These are phyloP conservation scores for Lagria hirta DNA, from an alignment of 2,888 invertebrate species.

Conservation along the genomic window DNA sequence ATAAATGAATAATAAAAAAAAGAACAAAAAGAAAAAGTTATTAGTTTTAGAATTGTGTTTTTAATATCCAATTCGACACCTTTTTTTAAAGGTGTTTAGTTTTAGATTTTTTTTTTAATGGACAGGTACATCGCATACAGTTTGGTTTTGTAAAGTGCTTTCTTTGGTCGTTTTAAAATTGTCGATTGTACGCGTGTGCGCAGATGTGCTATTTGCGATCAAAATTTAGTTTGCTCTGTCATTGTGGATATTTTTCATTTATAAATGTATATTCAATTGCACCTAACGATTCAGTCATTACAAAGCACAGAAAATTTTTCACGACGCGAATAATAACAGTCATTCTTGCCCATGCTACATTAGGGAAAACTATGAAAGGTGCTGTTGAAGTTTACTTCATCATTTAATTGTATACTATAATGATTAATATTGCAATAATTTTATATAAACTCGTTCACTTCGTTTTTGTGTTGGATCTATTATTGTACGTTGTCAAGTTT, in stretches of 20 bases:
- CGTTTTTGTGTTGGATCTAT: conserved; percentile 8
- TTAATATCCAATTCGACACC: conserved; percentile 28
- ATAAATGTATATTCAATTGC: conserved; percentile 20
- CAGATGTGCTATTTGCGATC: conserved; percentile 5
- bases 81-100: conserved; percentile 19
- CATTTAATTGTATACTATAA: conserved; percentile 21
- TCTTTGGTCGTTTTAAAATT: conserved; percentile 19
- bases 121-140: conserved; percentile 17
- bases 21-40: conserved; percentile 32
- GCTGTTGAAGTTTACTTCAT: conserved; percentile 20
- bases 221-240: conserved; percentile 18
- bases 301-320: conserved; percentile 15
- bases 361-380: conserved; percentile 7
- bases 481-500: conserved; percentile 7
- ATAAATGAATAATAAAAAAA: conserved; percentile 28
- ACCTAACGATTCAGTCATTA: conserved; percentile 17
- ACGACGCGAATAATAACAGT: too few relatives aligned
- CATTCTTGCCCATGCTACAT: conserved; percentile 16
- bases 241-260: conserved; percentile 9
- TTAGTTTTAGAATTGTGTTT: conserved; percentile 36
- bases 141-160: conserved; percentile 24
- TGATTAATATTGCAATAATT: conserved; percentile 21
- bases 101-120: conserved; percentile 19
- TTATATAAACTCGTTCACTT: conserved; percentile 21
- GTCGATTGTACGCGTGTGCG: conserved; percentile 9